Conservation (phyloP, 2,888 invertebrate species). For the Amblyteles armatorius region DNA sequence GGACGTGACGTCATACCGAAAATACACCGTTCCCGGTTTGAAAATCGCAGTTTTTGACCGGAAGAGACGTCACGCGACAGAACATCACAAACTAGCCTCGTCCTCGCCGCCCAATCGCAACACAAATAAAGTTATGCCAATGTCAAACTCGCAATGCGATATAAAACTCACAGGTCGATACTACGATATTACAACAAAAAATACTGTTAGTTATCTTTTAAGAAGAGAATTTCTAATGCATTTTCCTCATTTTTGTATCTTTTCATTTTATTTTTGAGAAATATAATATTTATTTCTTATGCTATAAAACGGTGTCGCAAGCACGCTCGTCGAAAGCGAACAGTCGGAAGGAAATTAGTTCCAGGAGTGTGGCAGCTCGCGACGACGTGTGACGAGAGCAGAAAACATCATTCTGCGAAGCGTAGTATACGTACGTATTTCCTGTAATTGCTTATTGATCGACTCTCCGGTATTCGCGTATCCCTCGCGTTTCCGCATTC, state of each 20-base stretch:
- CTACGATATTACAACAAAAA: too few species aligned
- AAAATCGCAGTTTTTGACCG: not conserved
- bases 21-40: not conserved
- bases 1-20: too few species aligned
- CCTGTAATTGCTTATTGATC: slow-evolving; percentile 57
- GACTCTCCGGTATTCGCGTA: not conserved
- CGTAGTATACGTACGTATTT: slow-evolving; percentile 6
- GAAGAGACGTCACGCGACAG: not conserved
- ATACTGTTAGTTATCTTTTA: too few species aligned
- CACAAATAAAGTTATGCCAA: not conserved
- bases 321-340: not conserved
- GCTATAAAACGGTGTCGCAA: not conserved
- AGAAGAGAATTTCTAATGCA: too few species aligned
- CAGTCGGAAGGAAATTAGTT: not conserved
- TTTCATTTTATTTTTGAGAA: not conserved
- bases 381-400: slow-evolving; percentile 45
- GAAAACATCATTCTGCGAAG: slow-evolving; percentile 55
- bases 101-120: not conserved
- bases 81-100: not conserved
- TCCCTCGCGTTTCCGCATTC: not conserved
- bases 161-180: too few species aligned
- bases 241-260: not conserved
- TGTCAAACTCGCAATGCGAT: too few species aligned
- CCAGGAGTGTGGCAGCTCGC: not conserved
- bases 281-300: not conserved